phyloP scores from a whole-genome alignment of 64 coral and sea anemone genomes.

The Stichodactyla mertensii region DNA sequence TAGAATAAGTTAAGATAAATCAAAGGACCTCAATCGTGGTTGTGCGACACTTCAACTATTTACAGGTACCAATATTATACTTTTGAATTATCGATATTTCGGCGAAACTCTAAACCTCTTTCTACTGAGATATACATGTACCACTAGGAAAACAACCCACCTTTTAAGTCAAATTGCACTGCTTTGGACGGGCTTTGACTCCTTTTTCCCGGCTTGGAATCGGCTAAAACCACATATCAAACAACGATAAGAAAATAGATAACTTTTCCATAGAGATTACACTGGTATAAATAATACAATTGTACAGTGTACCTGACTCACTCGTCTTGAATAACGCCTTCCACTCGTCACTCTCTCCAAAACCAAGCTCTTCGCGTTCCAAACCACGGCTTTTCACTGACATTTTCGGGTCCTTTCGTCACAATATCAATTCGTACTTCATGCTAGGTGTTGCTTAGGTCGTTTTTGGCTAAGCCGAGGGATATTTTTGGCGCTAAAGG shows the following conservation, averaged over 20 bases:
- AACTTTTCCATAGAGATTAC: neutral
- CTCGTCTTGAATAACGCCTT: conserved; percentile 49
- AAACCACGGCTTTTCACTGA: neutral
- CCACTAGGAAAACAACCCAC: neutral
- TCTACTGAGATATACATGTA: neutral
- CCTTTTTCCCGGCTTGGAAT: neutral
- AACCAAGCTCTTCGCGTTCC: conserved; percentile 15
- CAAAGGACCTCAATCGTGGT: neutral
- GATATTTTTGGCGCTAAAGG: conserved; percentile 7
- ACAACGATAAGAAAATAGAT: neutral
- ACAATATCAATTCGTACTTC: neutral
- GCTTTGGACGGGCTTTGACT: conserved; percentile 40
- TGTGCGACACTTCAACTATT: neutral
- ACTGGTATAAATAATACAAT: neutral
- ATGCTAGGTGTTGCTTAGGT: neutral
- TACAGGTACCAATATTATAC: conserved; percentile 1
- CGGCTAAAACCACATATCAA: neutral
- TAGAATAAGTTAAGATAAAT: neutral
- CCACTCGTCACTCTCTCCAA: conserved; percentile 53
- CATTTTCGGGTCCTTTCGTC: neutral
- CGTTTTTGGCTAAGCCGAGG: neutral
- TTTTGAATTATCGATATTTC: neutral
- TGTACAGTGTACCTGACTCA: conserved; percentile 42
- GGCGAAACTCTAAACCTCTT: neutral
- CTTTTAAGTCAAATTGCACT: conserved; percentile 55